Base-by-base conservation (phyloP, 2,888 invertebrate species). In the Unio delphinus region DNA sequence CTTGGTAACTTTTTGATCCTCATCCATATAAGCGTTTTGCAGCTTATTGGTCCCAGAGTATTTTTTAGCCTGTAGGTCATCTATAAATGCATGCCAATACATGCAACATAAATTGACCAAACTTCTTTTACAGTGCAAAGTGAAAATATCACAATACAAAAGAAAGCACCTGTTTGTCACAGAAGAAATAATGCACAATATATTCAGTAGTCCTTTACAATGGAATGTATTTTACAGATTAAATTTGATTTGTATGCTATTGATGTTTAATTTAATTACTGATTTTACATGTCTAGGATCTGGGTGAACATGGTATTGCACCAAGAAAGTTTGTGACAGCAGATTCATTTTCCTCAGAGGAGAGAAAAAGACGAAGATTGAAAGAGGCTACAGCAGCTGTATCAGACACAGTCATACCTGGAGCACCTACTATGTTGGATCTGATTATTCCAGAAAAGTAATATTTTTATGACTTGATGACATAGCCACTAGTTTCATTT, bases 251-350 rank as follows among this genome's bases (percentile, higher is more conserved):
- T 45, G 34, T 54, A 57, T 55, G 30, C 30, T 28, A 20, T 57
- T 59, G 15, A 55, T 63, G 20, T 17, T 64, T 20, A 55, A 57
- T 65, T 17, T 55, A 62, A 34, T 64, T 62, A 23, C 55, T 71
- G 54, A 72, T 20, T 66, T 62, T 69, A 17, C 54, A 34, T 23
- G 75, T 83, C 15, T 77, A 93, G 92, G 99, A 99, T 90, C 92
- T 96, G 34, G 94, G 96, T 4, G 96, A 97, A 88, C 96, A 95
- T 91, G 99, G 99, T 26, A 97, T 99, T 81, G 98, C 99, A 0
- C 98, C 98, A 0, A 94, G 95, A 76, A 93, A 93, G 1, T 92
- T 99, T 73, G 93, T 94, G 83, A 94, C 97, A 0, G 95, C 94
- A 1, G 93, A 93, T 20, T 94, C 96, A 79, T 99, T 95, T 89